Evolutionary conservation across 1,140 invertebrate genomes (phyloP).

Genomic region (Proales similis): DNA sequence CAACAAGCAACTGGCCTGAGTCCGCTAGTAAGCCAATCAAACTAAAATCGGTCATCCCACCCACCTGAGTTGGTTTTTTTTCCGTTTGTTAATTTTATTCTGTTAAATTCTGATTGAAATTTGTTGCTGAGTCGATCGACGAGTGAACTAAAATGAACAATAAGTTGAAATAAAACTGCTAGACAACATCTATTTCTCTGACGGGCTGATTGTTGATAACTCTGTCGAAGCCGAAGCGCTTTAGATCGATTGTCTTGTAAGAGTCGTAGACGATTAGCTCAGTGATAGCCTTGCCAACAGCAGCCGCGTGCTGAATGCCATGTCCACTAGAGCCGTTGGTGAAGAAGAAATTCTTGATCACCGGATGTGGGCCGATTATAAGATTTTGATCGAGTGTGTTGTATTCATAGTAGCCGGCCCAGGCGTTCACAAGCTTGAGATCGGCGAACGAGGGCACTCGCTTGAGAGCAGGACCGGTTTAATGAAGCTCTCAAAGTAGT

Average conservation of each 20-base stretch:
- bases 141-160: too few relatives aligned
- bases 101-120: too few relatives aligned
- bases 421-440: constrained; percentile 70
- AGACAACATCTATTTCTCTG: constrained; percentile 32
- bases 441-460: constrained; percentile 72
- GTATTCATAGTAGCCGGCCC: constrained; percentile 80
- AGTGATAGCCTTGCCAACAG: constrained; percentile 73
- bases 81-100: too few relatives aligned
- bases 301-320: constrained; percentile 62
- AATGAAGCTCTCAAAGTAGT: constrained; percentile 67
- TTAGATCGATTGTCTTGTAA: constrained; percentile 37
- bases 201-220: constrained; percentile 7
- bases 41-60: too few relatives aligned
- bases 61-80: too few relatives aligned
- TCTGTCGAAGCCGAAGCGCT: constrained; percentile 29
- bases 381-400: constrained; percentile 57
- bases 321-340: constrained; percentile 88
- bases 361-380: constrained; percentile 69
- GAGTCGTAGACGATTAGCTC: constrained; percentile 59
- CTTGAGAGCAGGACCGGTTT: constrained; percentile 69
- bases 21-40: too few relatives aligned
- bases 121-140: too few relatives aligned
- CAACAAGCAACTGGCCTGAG: too few relatives aligned
- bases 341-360: constrained; percentile 70
- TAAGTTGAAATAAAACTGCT: too few relatives aligned